Base-by-base conservation (phyloP, 2,888 invertebrate genomes). In the Volucella bombylans region DNA sequence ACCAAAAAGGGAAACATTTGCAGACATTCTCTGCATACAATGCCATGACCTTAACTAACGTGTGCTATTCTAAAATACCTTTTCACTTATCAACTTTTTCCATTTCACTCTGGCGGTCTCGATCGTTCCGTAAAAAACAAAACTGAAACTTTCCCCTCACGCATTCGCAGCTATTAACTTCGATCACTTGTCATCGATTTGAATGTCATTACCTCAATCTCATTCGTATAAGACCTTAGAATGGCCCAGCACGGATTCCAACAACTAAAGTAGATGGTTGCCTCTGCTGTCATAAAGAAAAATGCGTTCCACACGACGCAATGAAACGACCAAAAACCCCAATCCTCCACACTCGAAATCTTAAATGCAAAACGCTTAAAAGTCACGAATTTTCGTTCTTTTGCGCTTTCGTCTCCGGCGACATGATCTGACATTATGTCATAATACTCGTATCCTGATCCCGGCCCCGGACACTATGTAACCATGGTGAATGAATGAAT, bases 231-330 rank as follows among this genome's bases (percentile, higher is more conserved):
- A 23, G 18, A 23, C 65, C 72, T 72, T 72, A 78, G 71, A 80
- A 67, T 49, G 62, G 43, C 80, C 74, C 69, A 54, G 74, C 69
- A 71, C 76, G 55, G 65, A 52, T 65, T 64, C 67, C 73, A 43
- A 38, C 61, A 39, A 71, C 52, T 59, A 15, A 43, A 52, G 31
- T 12, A 52, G 43, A 71, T 50, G 43, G 61, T 61, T 23, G 50
- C 38, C 8, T 61, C 31, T 31, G 31, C 31, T 31, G 31, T 41
- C 65, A 81, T 85, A 85, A 85, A 85, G 81, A 72, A 85, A 81
- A 85, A 85, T 85, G 85, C 85, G 85, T 85, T 85, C 85, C 62
- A 80, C 85, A 85, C 85, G 81, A 85, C 81, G 85, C 85, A 81
- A 76, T 69, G 31, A 52, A 62, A 39, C 47, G 49, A 39, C 47